phyloP scores from a whole-genome alignment of 2,113 vertebrate genomes.

The Bubo scandiacus region DNA sequence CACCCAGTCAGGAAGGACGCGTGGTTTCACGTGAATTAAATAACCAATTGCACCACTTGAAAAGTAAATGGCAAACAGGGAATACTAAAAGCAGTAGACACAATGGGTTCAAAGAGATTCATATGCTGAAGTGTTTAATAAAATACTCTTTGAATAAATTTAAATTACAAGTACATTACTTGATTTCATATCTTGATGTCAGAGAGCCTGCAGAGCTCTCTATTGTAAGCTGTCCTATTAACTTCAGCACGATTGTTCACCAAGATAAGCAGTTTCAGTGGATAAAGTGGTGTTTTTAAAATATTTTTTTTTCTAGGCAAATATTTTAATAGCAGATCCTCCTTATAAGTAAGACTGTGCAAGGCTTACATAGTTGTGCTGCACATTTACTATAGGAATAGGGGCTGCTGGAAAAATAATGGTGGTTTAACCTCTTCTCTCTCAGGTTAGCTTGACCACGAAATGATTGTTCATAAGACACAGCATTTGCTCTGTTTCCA shows the following conservation, averaged over 20 bases:
- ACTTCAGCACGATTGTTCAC: background rate
- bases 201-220: slow-evolving; percentile 1
- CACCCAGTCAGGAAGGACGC: background rate
- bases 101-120: slow-evolving; percentile 34
- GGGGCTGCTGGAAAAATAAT: background rate
- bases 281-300: background rate
- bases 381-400: background rate
- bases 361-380: background rate
- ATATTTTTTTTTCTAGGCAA: background rate
- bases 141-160: slow-evolving; percentile 50
- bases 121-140: slow-evolving; percentile 32
- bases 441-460: background rate
- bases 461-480: background rate
- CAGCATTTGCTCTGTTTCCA: background rate
- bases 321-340: background rate
- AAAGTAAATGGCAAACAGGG: slow-evolving; percentile 24
- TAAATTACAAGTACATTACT: slow-evolving; percentile 46
- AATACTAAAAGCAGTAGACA: slow-evolving; percentile 34
- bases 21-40: background rate
- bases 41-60: background rate
- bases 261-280: slow-evolving; percentile 27
- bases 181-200: slow-evolving; percentile 40
- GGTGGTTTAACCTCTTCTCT: background rate
- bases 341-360: background rate
- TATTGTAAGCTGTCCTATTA: slow-evolving; percentile 26